Conservation (phyloP, 64 coral and sea anemone genomes). For the Montipora cactus region DNA sequence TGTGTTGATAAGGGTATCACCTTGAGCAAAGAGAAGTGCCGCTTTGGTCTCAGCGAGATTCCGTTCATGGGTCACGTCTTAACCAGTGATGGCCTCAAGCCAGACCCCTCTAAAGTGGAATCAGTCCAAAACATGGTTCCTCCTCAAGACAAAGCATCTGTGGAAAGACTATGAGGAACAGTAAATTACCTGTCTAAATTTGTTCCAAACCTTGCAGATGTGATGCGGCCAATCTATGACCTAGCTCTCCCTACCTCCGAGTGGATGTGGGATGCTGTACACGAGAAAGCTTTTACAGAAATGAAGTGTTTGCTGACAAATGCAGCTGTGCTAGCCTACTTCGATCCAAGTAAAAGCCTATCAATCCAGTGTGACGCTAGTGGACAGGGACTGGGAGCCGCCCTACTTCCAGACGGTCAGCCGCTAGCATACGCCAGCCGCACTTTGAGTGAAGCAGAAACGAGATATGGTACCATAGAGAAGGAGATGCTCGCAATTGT, state of each 20-base stretch:
- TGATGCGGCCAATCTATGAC: background rate
- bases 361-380: background rate
- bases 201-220: background rate
- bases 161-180: background rate
- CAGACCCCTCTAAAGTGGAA: slow-evolving; percentile 2
- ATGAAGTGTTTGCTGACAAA: background rate
- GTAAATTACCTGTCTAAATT: slow-evolving; percentile 14
- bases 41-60: background rate
- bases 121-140: slow-evolving; percentile 33
- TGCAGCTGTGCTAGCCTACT: background rate
- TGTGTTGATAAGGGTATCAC: background rate
- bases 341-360: background rate
- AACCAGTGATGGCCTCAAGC: background rate
- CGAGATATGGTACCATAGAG: slow-evolving; percentile 15
- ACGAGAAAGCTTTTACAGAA: background rate
- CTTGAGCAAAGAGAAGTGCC: slow-evolving; percentile 4
- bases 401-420: background rate
- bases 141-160: background rate
- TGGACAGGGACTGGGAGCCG: slow-evolving; percentile 1
- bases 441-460: background rate
- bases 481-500: slow-evolving; percentile 11
- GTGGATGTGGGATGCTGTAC: background rate
- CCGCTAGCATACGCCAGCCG: slow-evolving; percentile 1
- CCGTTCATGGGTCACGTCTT: background rate
- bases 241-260: background rate